Evolutionary conservation across 2,888 invertebrate species (phyloP).

Genomic region (Colletes collaris): DNA sequence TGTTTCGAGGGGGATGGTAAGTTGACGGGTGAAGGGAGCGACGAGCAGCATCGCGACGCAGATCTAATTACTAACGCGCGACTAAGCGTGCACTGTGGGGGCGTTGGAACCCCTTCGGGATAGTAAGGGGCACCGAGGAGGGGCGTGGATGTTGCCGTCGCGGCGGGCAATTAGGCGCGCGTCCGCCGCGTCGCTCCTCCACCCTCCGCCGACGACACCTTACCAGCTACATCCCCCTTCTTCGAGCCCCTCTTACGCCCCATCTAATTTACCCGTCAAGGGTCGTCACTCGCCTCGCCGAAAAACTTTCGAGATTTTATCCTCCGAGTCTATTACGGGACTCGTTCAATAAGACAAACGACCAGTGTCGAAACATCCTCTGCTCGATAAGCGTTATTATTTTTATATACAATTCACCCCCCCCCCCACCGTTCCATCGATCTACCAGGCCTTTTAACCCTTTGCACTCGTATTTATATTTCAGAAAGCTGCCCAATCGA

Average conservation of each 20-base stretch:
- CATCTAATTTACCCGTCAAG: slow-evolving; percentile 12
- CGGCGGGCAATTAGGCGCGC: slow-evolving; percentile 77
- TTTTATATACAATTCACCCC: too few species aligned
- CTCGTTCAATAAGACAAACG: too few species aligned
- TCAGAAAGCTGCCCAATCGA: too few species aligned
- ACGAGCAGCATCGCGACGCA: slow-evolving; percentile 69
- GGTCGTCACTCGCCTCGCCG: slow-evolving; percentile 12
- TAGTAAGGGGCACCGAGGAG: slow-evolving; percentile 44
- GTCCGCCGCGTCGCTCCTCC: slow-evolving; percentile 65
- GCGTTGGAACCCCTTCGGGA: slow-evolving; percentile 60
- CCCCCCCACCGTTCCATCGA: too few species aligned
- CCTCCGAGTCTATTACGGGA: background rate
- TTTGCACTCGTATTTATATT: too few species aligned
- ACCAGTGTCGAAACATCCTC: too few species aligned
- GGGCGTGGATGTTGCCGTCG: slow-evolving; percentile 60
- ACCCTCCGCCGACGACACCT: background rate
- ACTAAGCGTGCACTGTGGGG: slow-evolving; percentile 69
- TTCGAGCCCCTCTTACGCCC: slow-evolving; percentile 2
- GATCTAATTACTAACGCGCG: slow-evolving; percentile 79
- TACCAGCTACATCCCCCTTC: background rate
- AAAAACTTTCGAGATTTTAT: slow-evolving; percentile 7
- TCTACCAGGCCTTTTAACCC: too few species aligned
- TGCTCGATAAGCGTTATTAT: too few species aligned
- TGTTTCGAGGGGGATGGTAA: slow-evolving; percentile 56
- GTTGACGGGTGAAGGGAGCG: slow-evolving; percentile 73